Evolutionary conservation across 2,797 vertebrate species (phyloP), one percentile per base, ranked within the genome.

Genomic region (Semaprochilodus insignis): DNA sequence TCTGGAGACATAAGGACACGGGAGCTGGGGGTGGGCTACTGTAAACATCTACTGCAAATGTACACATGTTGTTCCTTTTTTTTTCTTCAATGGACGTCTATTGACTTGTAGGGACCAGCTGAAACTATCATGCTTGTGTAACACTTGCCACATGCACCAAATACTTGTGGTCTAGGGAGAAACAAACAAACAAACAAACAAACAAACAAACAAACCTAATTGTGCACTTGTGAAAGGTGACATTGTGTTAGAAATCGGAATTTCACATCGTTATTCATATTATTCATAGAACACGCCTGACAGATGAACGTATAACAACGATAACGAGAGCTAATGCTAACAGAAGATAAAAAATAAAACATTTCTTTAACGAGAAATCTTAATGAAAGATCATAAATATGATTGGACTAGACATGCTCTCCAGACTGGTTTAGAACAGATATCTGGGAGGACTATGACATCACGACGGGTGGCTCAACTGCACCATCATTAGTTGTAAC

Each of bases 111-210:
- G 84, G 85, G 91, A 89, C 88, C 80, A 89, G 88, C 89, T 90
- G 89, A 87, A 89, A 90, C 90, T 93, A 93, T 91, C 93, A 93
- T 94, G 93, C 91, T 90, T 80, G 89, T 89, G 90, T 85, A 87
- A 88, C 85, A 80, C 84, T 90, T 88, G 74, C 88, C 89, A 93
- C 93, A 94, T 94, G 93, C 93, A 91, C 91, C 74, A 51, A 84
- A 88, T 89, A 81, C 89, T 76, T 90, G 89, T 91, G 34, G 82
- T 90, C 91, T 88, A 89, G 87, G 88, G 55, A 36, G 71, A 81
- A 77, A 82, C 40, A 60, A 69, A 69, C n/a, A 74, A 54, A 74
- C 79, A 70, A 54, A 89, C 87, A 91, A 89, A 87, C 90, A 60
- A 69, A 69, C n/a, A 74, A 54, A 74, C 79, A 70, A 54, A 89